Evolutionary conservation across 2,797 vertebrate genomes (phyloP).

Genomic region (Hafferia zeledoni): DNA sequence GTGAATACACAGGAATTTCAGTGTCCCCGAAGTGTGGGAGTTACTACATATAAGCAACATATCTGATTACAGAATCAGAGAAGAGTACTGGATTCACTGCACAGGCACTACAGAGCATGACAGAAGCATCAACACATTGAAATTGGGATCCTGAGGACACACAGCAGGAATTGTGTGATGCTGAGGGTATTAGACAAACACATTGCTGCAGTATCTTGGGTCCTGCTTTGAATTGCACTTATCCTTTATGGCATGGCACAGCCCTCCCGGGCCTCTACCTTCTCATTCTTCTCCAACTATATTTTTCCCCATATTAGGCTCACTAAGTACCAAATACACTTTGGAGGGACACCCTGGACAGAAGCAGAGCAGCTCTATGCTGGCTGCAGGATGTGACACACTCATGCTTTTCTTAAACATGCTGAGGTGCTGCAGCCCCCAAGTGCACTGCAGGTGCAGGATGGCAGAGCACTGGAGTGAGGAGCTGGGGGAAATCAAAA

Average conservation of each 20-base stretch:
- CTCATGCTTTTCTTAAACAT: fast-evolving
- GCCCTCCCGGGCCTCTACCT: background rate
- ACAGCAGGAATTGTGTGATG: background rate
- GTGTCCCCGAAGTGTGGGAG: background rate
- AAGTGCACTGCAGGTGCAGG: fast-evolving
- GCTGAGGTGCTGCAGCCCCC: fast-evolving
- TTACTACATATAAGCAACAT: background rate
- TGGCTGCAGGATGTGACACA: background rate
- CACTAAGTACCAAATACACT: background rate
- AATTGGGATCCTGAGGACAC: background rate
- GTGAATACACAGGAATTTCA: background rate
- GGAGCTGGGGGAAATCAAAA: background rate
- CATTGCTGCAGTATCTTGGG: background rate
- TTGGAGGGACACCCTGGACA: background rate
- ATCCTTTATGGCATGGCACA: background rate
- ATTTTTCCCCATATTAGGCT: background rate
- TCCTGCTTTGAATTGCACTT: background rate
- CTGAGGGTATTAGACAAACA: fast-evolving
- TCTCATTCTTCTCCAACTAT: background rate
- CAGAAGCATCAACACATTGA: background rate
- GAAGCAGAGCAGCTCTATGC: background rate
- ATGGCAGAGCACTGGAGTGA: background rate
- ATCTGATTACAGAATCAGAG: background rate
- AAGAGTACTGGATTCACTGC: background rate
- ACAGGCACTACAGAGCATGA: background rate